Evolutionary conservation across 92 coral and sea anemone species (phyloP), one percentile per base, ranked within the genome.

Genomic region (Epizoanthus stellaris): DNA sequence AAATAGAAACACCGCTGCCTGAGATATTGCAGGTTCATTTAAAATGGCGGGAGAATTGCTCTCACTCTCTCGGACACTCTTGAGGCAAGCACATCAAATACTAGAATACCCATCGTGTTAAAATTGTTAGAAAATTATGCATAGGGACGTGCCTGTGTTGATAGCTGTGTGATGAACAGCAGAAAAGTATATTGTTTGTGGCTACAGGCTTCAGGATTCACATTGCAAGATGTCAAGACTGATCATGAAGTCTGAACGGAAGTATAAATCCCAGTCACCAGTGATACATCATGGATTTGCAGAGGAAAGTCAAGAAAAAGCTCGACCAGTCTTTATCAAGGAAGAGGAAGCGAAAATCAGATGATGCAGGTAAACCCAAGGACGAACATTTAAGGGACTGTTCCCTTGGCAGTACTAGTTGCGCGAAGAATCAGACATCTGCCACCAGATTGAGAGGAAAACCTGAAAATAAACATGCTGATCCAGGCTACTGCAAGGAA

Each of bases 341-440:
- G 42, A 79, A 79, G 25, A 79, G 83, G 21, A 79, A 79, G 49
- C 70, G 83, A 60, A 79, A 63, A 19, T 62, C 60, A 21, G 71
- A 38, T 20, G 59, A 40, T 25, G 70, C 23, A 39, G 45, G 65
- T 63, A 57, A 61, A 11, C 57, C 42, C 8, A 38, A 79, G 9
- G 70, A 79, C 3, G 66, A 19, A 19, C 49, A 38, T 43, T 17
- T 34, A 40, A 34, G 38, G 3, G 67, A 59, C 5, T 76, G 11
- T 38, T 16, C 57, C 6, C 6, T 15, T 20, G 42, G 54, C 42
- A 30, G 36, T 2, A 30, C 36, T 30, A 16, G 4, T 60, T 10
- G 58, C 36, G 58, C 38, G 5, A 34, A 7, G 8, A 8, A 62
- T 16, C 56, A 39, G 34, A 19, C 23, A 70, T 20, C 11, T 57